Evolutionary conservation across 2,113 vertebrate genomes (phyloP).

Genomic region (Chlamydotis undulata): DNA sequence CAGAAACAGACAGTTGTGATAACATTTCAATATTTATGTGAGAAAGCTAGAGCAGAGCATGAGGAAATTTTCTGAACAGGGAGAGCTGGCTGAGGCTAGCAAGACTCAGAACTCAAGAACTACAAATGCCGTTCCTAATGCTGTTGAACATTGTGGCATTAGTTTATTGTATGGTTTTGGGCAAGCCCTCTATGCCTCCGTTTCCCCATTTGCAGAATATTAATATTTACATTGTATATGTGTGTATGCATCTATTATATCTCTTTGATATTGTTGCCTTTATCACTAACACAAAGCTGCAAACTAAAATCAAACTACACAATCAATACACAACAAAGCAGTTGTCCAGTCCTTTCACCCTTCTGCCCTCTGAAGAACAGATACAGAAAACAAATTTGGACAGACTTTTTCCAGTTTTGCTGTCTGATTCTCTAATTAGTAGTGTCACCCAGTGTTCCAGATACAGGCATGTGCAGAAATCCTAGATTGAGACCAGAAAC

Average conservation of each 20-base stretch:
- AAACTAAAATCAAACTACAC: neutral
- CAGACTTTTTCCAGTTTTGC: neutral
- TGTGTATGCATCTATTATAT: neutral
- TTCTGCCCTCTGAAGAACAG: neutral
- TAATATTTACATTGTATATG: neutral
- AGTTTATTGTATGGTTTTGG: neutral
- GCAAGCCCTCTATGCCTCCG: neutral
- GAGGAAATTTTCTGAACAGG: neutral
- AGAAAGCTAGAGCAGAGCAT: neutral
- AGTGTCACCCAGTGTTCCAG: neutral
- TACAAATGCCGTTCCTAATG: neutral
- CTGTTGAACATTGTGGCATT: neutral
- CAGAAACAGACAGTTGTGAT: neutral
- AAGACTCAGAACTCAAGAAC: neutral
- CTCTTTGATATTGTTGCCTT: neutral
- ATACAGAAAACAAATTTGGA: neutral
- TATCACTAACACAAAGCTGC: neutral
- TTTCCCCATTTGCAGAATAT: neutral
- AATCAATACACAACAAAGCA: neutral
- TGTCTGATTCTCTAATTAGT: neutral
- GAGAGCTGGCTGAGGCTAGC: neutral
- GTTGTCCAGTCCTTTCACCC: neutral
- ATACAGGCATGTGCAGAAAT: neutral
- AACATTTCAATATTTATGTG: neutral
- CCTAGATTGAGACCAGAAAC: neutral